phyloP scores from a whole-genome alignment of 2,113 vertebrate species.

The Leptobrachium leishanense region DNA sequence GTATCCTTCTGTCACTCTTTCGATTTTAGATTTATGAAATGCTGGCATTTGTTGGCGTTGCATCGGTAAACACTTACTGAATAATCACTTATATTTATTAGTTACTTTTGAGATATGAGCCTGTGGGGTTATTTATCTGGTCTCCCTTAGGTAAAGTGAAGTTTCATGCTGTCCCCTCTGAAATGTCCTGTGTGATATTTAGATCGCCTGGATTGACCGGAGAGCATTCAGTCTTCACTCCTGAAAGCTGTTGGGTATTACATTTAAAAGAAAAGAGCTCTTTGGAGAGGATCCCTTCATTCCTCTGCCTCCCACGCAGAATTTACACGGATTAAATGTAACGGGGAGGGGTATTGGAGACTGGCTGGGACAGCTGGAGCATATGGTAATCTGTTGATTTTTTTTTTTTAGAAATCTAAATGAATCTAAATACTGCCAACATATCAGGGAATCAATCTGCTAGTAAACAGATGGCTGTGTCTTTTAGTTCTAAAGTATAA shows the following conservation, averaged over 20 bases:
- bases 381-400: conserved; percentile 46
- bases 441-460: conserved; percentile 5
- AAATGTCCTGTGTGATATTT: neutral
- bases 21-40: too few species aligned
- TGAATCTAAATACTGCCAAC: conserved; percentile 38
- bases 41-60: too few species aligned
- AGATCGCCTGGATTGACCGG: neutral
- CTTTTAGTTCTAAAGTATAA: conserved; percentile 9
- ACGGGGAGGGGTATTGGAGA: conserved; percentile 30
- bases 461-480: conserved; percentile 32
- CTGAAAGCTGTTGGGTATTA: conserved; percentile 13
- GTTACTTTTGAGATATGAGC: neutral
- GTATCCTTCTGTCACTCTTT: too few species aligned
- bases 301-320: conserved; percentile 38
- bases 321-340: conserved; percentile 43
- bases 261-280: conserved; percentile 18
- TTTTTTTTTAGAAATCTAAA: conserved; percentile 22
- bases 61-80: too few species aligned
- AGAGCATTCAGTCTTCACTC: neutral
- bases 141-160: neutral
- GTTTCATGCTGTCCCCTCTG: neutral
- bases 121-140: neutral
- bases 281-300: conserved; percentile 37
- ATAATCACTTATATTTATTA: too few species aligned
- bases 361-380: conserved; percentile 44